Evolutionary conservation across 2,888 invertebrate species (phyloP).

Genomic region (Hemistola chrysoprasaria): DNA sequence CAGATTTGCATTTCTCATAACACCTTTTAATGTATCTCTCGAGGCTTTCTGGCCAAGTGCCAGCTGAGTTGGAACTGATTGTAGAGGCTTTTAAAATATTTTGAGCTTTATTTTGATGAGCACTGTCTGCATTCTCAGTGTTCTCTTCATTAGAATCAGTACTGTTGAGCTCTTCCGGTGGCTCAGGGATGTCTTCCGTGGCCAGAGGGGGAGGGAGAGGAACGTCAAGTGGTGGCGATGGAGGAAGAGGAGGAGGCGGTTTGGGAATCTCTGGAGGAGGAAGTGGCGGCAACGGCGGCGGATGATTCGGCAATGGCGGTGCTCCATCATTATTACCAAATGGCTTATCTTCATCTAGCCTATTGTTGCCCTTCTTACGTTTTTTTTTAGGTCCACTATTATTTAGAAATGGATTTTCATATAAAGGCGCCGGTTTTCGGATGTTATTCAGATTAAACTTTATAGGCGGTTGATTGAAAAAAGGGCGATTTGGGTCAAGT

Average conservation of each 20-base stretch:
- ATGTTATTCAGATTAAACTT: slow-evolving; percentile 72
- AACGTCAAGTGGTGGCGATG: slow-evolving; percentile 54
- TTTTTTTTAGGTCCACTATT: slow-evolving; percentile 87
- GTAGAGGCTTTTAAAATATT: slow-evolving; percentile 60
- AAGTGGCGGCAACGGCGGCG: slow-evolving; percentile 77
- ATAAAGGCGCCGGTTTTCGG: slow-evolving; percentile 64
- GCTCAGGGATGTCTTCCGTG: slow-evolving; percentile 65
- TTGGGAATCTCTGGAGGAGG: slow-evolving; percentile 72
- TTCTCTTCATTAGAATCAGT: slow-evolving; percentile 32
- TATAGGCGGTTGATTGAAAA: slow-evolving; percentile 70
- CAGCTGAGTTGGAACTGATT: slow-evolving; percentile 63
- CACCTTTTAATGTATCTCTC: slow-evolving; percentile 95
- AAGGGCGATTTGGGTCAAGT: slow-evolving; percentile 65
- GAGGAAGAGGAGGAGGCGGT: slow-evolving; percentile 53
- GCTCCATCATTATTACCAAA: slow-evolving; percentile 31
- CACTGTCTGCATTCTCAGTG: slow-evolving; percentile 43
- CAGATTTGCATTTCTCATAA: slow-evolving; percentile 94
- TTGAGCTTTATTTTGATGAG: slow-evolving; percentile 49
- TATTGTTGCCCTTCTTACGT: slow-evolving; percentile 84
- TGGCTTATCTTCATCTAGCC: slow-evolving; percentile 61
- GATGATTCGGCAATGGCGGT: slow-evolving; percentile 82
- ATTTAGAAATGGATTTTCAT: slow-evolving; percentile 67
- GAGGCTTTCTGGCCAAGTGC: slow-evolving; percentile 90
- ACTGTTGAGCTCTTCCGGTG: slow-evolving; percentile 50
- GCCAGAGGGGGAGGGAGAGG: slow-evolving; percentile 73